These are phyloP conservation scores for Solenopsis invicta DNA, from an alignment of 1,140 invertebrate genomes.

Conservation along the genomic window DNA sequence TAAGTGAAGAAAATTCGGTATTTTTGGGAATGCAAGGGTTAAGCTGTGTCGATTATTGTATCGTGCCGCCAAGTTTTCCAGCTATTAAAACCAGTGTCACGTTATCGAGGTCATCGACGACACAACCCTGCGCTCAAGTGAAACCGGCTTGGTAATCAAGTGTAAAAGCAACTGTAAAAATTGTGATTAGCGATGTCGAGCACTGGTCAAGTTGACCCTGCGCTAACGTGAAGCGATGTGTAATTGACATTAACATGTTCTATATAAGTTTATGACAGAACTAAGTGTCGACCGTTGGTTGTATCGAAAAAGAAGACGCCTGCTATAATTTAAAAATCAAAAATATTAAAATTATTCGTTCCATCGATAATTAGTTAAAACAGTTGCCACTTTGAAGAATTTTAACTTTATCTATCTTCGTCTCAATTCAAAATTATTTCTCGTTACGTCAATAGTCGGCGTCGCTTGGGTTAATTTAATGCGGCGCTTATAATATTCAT, in stretches of 20 bases:
- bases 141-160: constrained; percentile 13
- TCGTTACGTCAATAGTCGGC: not conserved
- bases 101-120: constrained; percentile 35
- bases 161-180: constrained; percentile 34
- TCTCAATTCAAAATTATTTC: not conserved
- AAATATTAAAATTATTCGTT: not conserved
- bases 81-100: constrained; percentile 6
- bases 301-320: not conserved
- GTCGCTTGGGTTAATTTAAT: not conserved
- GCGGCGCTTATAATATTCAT: not conserved
- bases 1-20: not conserved
- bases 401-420: not conserved
- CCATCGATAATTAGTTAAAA: not conserved
- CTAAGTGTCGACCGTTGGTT: not conserved
- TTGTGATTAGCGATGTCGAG: not conserved
- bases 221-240: not conserved
- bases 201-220: not conserved
- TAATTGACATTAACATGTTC: constrained; percentile 8
- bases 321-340: not conserved
- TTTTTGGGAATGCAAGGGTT: not conserved
- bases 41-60: not conserved
- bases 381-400: not conserved
- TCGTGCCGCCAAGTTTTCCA: not conserved
- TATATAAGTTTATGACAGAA: constrained; percentile 15
- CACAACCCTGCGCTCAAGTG: not conserved